Evolutionary conservation across 2,888 invertebrate species (phyloP).

Genomic region (Lepidocyrtoides sp.): DNA sequence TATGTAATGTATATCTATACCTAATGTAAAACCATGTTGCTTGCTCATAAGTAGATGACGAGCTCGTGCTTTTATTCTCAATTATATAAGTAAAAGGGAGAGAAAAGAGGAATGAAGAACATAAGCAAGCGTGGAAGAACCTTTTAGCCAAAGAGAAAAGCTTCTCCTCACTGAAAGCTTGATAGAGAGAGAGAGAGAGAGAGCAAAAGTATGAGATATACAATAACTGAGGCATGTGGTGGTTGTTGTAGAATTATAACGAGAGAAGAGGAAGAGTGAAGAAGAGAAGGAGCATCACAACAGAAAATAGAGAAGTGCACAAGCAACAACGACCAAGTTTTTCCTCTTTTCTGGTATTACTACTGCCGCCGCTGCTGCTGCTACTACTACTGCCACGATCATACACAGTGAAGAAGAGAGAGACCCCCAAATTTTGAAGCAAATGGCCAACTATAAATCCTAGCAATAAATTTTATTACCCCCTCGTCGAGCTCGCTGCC

Average conservation of each 20-base stretch:
- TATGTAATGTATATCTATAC: neutral
- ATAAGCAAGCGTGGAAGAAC: conserved; percentile 70
- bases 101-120: conserved; percentile 41
- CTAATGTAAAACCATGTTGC: conserved; percentile 24
- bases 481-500: conserved; percentile 85
- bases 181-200: conserved; percentile 30
- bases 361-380: neutral
- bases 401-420: conserved; percentile 65
- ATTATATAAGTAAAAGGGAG: conserved; percentile 3
- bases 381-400: conserved; percentile 13
- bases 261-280: conserved; percentile 62
- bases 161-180: conserved; percentile 52
- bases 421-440: conserved; percentile 84
- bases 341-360: conserved; percentile 20
- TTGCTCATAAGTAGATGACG: conserved; percentile 32
- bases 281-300: conserved; percentile 61
- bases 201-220: conserved; percentile 51
- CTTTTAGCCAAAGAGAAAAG: conserved; percentile 66
- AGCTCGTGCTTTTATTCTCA: conserved; percentile 37
- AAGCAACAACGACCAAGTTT: conserved; percentile 47
- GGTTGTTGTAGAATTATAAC: conserved; percentile 37
- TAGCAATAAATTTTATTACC: conserved; percentile 86
- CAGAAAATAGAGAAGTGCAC: neutral
- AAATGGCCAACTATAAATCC: conserved; percentile 86
- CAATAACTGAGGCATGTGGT: conserved; percentile 44